Evolutionary conservation across 2,888 invertebrate species (phyloP), one percentile per base, ranked within the genome.

Genomic region (Stictocephala bisonia): DNA sequence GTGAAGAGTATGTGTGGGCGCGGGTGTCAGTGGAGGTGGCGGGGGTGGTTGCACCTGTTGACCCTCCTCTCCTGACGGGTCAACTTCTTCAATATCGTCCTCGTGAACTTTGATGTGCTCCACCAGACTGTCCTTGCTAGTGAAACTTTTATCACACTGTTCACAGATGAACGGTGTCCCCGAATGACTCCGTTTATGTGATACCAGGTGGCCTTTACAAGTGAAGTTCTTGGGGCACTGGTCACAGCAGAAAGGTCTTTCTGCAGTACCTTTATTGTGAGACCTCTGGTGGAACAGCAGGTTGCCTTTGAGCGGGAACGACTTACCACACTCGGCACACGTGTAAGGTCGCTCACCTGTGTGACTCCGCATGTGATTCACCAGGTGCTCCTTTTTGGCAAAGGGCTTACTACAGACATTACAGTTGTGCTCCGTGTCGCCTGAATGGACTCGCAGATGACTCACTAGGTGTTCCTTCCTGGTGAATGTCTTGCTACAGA

Each of bases 191-290:
- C 93, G 88, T 80, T 93, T 88, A 82, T 94, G 94, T n/a, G 93
- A 90, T 68, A 92, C 92, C 79, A 94, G 85, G 83, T 94, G 93
- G 86, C 94, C 93, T 87, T 94, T 94, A 84, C 93, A 94, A 87
- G 93, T 91, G 83, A 94, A 94, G 83, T 93, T 93, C 83, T 94
- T 94, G 53, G 92, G 92, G 81, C 94, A 94, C 71, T 94, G 86
- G 80, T 94, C 94, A 82, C 94, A 94, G 69, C 91, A 87, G 85
- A 92, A 93, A 1, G 89, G 90, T 71, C 90, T 85, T 77, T 89
- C 88, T 76, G 87, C 88, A 78, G 87, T 88, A 31, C 88, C 87
- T 83, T 94, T 94, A 93, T 94, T 81, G 84, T 95, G 94, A 77
- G 94, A 94, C 74, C 94, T 88, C 85, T 93, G 93, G 83, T 95